These are phyloP conservation scores for Barnardius zonarius DNA, from an alignment of 2,113 vertebrate species.

Conservation along the genomic window DNA sequence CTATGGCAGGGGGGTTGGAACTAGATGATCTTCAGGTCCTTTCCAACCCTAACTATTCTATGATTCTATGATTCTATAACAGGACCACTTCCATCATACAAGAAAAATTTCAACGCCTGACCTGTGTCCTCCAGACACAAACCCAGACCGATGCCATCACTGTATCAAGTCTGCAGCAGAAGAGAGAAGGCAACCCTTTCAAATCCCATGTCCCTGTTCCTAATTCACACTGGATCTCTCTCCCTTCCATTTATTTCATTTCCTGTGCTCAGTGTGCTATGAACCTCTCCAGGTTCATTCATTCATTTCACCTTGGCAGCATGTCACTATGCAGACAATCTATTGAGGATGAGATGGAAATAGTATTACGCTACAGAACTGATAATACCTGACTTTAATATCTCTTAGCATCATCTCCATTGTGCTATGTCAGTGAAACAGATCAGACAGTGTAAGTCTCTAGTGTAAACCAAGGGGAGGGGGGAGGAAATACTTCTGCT, in stretches of 20 bases:
- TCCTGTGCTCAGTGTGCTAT: not conserved
- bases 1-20: no score
- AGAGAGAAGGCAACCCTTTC: not conserved
- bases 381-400: slow-evolving; percentile 57
- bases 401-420: slow-evolving; percentile 22
- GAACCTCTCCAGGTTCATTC: not conserved
- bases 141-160: not conserved
- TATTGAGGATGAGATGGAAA: slow-evolving; percentile 49
- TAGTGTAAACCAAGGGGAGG: not conserved
- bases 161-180: not conserved
- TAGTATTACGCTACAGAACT: not conserved
- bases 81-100: not conserved
- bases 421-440: slow-evolving; percentile 47
- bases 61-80: not conserved
- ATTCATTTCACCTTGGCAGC: slow-evolving; percentile 41
- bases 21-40: no score
- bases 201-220: not conserved
- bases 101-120: not conserved
- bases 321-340: slow-evolving; percentile 31
- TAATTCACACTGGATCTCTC: not conserved
- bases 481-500: not conserved
- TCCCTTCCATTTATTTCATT: slow-evolving; percentile 5
- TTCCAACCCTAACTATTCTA: no score
- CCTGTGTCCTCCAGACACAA: not conserved
- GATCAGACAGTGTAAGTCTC: not conserved